Conservation (phyloP, 2,113 vertebrate genomes). For the Chrysemys picta region DNA sequence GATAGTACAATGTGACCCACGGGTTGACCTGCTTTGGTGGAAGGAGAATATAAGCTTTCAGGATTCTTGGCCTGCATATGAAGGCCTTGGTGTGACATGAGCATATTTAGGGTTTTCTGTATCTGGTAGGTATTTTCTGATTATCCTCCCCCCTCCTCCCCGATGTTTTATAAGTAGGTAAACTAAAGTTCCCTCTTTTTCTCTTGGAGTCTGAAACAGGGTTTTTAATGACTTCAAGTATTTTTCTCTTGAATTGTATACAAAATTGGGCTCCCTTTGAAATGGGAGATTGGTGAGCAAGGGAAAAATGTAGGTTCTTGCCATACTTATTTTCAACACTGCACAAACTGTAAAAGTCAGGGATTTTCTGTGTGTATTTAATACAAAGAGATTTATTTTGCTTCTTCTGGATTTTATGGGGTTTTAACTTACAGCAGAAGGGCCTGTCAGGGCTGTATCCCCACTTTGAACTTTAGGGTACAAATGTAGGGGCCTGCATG, state of each 20-base stretch:
- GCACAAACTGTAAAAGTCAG: neutral
- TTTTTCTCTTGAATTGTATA: neutral
- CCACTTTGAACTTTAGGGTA: too few relatives aligned
- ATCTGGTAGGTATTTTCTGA: neutral
- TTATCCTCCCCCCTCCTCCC: neutral
- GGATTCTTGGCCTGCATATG: neutral
- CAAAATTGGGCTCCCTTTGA: neutral
- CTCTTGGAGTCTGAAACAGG: neutral
- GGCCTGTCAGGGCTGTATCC: too few relatives aligned
- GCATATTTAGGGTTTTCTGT: neutral
- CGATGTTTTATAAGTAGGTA: neutral
- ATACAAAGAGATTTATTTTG: neutral
- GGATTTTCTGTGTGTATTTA: neutral
- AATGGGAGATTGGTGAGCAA: neutral
- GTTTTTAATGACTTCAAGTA: neutral
- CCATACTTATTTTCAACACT: neutral
- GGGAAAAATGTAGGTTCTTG: neutral
- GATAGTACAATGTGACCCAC: neutral
- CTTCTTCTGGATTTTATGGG: neutral
- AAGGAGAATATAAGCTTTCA: neutral
- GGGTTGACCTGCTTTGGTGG: neutral
- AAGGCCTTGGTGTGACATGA: neutral
- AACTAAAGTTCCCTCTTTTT: neutral
- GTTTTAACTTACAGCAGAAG: neutral
- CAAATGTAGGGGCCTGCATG: too few relatives aligned